Evolutionary conservation across 2,797 vertebrate genomes (phyloP), one percentile per base, ranked within the genome.

Genomic region (Notamacropus eugenii): DNA sequence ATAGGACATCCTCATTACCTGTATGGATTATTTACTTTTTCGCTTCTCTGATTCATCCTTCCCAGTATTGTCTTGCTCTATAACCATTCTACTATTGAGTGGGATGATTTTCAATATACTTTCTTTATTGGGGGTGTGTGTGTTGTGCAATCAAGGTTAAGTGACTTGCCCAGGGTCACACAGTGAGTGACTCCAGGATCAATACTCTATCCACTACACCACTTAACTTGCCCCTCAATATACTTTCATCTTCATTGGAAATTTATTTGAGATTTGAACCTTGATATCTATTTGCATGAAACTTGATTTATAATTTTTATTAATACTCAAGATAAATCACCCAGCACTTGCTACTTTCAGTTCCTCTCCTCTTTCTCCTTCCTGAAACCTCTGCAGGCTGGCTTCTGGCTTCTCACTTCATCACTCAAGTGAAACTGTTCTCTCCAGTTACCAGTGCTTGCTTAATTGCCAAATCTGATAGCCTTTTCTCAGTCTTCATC

Each of bases 231-330:
- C n/a, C n/a, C 19, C 67, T 74, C n/a, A 74, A 24, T 40, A 40
- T 40, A 74, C 2, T 74, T 40, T 40, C 22, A 87, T 67, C 95
- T 97, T 97, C 90, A 58, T 57, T 90, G 95, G 92, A 62, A 93
- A 92, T 46, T 40, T 10, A 94, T 87, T 94, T 55, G 54, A 9
- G 40, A 52, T 74, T 31, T 92, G 67, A 91, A 40, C 8, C 34
- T 87, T 87, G 74, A 31, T 52, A n/a, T 50, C 10, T 55, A 56
- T 27, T 13, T 6, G 58, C 94, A 91, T 90, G 55, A 40, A 95
- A 91, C 4, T 54, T 90, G 55, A 92, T 93, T 95, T 90, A 87
- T 55, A 74, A 74, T 97, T 95, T 94, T 91, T 93, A 5, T 93
- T 50, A 91, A n/a, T 5, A 14, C 34, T 91, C 2, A 62, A 55